Base-by-base conservation (phyloP, 2,797 vertebrate species). In the Acrossocheilus fasciatus region DNA sequence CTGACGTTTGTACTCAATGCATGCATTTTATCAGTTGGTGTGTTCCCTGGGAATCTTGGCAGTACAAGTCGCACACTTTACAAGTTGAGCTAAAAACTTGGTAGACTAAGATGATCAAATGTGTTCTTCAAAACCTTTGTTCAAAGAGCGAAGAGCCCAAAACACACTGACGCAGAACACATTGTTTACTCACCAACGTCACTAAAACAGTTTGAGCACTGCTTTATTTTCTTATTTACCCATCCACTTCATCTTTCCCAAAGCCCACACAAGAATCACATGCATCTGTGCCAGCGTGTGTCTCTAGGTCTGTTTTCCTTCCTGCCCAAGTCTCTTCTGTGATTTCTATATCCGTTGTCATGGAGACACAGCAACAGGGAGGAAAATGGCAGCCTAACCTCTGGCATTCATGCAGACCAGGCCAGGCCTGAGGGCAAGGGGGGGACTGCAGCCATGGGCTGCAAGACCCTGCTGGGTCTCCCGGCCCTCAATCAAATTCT, bases 261-360 rank as follows among this genome's bases (percentile, higher is more conserved):
- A 81, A 81, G 76, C 82, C 82, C 70, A 45, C 18, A 80, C 50
- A 79, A 80, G 47, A 45, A 80, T 43, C 15, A 3, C 52, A 68
- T 59, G 78, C 76, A 72, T 66, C 70, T 78, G 81, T 95, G 92
- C 93, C 96, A 97, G 96, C 97, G 96, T 98, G 96, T 97, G 96
- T 98, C 97, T 96, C 96, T 96, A 93, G 94, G 96, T 96, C 97
- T 92, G 97, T 97, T 96, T 97, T 97, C 96, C 96, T 95, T 94
- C 89, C 87, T 70, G 52, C 77, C 57, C 96, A 96, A 98, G 96
- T 97, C 97, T 96, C 96, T 96, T 86, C 95, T 97, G 97, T 98
- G 97, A 99, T 98, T 99, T 99, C 98, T 99, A 98, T 98, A 98
- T 99, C 97, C 96, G 98, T 99, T 97, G 98, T 97, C 98, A 99